phyloP scores from a whole-genome alignment of 37 sponge, comb jelly and placozoan species.

The Amphimedon queenslandica region DNA sequence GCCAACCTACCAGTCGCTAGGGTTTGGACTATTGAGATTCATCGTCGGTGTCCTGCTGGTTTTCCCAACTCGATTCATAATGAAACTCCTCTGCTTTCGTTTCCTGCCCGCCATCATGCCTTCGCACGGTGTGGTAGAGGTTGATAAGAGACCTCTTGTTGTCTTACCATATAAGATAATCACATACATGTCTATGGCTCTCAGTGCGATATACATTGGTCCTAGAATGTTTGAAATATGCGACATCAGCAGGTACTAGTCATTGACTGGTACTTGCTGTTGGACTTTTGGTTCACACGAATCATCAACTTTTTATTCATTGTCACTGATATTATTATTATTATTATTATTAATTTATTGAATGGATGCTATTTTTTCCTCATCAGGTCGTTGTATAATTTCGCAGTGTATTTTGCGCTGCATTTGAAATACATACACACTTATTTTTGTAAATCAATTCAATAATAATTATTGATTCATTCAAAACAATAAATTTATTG shows the following conservation, averaged over 20 bases:
- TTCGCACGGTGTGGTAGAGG: constrained; percentile 66
- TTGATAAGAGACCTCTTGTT: constrained; percentile 64
- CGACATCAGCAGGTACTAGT: constrained; percentile 26
- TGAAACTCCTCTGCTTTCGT: constrained; percentile 81
- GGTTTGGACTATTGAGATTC: constrained; percentile 51
- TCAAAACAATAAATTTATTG: too few species aligned
- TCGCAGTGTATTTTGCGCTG: too few species aligned
- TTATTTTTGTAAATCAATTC: too few species aligned
- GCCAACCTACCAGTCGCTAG: constrained; percentile 38
- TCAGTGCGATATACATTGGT: constrained; percentile 42
- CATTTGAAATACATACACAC: too few species aligned
- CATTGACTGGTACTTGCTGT: too few species aligned
- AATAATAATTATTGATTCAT: too few species aligned
- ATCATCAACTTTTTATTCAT: too few species aligned
- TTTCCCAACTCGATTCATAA: constrained; percentile 65
- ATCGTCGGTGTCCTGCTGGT: constrained; percentile 77
- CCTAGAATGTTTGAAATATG: constrained; percentile 45
- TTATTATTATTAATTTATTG: too few species aligned
- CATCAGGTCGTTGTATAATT: too few species aligned
- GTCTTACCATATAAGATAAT: constrained; percentile 87
- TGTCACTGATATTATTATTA: too few species aligned
- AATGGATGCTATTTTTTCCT: too few species aligned
- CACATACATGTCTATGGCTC: constrained; percentile 74
- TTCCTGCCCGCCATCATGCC: constrained; percentile 82
- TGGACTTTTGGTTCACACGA: too few species aligned